Percentiles rank a stretch among this genome's conserved stretches.
Evolutionary conservation across 2,888 invertebrate species (phyloP).

Genomic region (Drosophila putrida): DNA sequence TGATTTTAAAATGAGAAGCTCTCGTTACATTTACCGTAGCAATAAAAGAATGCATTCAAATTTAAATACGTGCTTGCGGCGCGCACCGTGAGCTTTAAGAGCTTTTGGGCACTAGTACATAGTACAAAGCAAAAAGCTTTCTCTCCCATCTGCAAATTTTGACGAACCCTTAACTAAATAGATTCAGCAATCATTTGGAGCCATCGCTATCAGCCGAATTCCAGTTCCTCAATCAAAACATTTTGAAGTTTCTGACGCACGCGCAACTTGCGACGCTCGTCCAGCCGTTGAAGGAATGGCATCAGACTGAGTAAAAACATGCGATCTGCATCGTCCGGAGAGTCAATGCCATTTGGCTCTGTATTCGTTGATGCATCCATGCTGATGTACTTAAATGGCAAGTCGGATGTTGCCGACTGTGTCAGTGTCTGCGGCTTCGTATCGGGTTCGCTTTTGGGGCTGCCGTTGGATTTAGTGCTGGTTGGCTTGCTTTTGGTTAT

Average conservation of each 20-base stretch:
- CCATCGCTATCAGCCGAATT: constrained; percentile 66
- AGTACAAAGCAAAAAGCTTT: too few species aligned
- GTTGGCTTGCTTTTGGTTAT: constrained; percentile 23
- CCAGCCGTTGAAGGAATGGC: constrained; percentile 75
- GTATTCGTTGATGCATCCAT: constrained; percentile 70
- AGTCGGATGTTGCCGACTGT: constrained; percentile 10
- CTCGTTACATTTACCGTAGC: too few species aligned
- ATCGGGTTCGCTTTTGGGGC: constrained; percentile 55
- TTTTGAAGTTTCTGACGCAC: constrained; percentile 80
- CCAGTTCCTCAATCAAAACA: constrained; percentile 75
- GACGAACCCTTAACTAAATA: too few species aligned
- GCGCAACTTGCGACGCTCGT: constrained; percentile 72
- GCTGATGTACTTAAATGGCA: constrained; percentile 63
- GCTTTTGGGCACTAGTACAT: too few species aligned
- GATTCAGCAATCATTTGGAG: too few species aligned
- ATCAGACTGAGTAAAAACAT: constrained; percentile 78
- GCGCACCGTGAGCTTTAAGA: too few species aligned
- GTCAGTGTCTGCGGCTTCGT: constrained; percentile 36
- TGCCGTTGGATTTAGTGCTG: constrained; percentile 16
- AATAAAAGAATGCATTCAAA: too few species aligned
- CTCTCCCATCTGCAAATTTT: too few species aligned
- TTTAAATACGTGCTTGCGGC: too few species aligned
- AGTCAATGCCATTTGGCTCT: constrained; percentile 42
- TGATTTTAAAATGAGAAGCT: too few species aligned
- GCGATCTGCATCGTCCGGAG: constrained; percentile 74